Evolutionary conservation across 2,888 invertebrate genomes (phyloP).

Genomic region (Synergus laeviventris): DNA sequence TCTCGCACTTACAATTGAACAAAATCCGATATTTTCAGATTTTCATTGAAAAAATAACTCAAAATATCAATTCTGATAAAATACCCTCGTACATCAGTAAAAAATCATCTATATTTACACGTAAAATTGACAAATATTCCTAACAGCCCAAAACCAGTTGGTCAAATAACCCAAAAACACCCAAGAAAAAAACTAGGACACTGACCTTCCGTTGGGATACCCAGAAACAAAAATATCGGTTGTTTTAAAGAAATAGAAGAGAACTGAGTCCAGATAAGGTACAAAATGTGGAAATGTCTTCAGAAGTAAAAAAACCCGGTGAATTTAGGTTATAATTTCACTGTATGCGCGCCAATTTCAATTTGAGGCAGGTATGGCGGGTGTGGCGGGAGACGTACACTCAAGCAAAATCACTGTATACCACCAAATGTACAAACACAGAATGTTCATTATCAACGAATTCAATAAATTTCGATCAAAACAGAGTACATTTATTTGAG

Average conservation of each 20-base stretch:
- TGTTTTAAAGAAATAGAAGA: background rate
- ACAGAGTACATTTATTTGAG: background rate
- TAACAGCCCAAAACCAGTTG: background rate
- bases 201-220: background rate
- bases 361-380: slow-evolving; percentile 61
- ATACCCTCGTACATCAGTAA: background rate
- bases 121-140: background rate
- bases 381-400: slow-evolving; percentile 66
- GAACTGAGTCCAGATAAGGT: background rate
- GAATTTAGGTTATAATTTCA: slow-evolving; percentile 70
- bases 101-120: background rate
- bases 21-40: too few species aligned
- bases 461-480: slow-evolving; percentile 52
- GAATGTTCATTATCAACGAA: slow-evolving; percentile 60
- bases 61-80: background rate
- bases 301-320: slow-evolving; percentile 17
- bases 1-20: too few species aligned
- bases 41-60: too few species aligned
- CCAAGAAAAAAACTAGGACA: background rate
- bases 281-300: background rate
- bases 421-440: slow-evolving; percentile 38
- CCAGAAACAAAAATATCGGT: background rate
- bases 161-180: background rate
- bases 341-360: slow-evolving; percentile 71
- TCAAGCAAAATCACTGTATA: slow-evolving; percentile 45